phyloP scores from a whole-genome alignment of 2,113 vertebrate genomes.

The Xyliphius kryptos region DNA sequence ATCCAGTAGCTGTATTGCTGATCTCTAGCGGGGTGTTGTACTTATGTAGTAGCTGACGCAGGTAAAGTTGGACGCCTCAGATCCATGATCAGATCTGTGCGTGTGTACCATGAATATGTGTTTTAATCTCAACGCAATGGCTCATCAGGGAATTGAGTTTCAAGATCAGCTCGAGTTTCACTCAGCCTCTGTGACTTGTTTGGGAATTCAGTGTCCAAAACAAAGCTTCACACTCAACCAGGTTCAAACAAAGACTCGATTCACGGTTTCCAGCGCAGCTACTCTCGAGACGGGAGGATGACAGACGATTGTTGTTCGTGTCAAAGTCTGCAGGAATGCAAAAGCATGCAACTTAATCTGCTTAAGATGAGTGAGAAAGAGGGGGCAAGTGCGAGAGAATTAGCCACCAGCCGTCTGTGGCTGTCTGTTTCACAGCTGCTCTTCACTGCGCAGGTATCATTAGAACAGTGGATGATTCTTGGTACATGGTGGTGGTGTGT shows the following conservation, averaged over 20 bases:
- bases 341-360: constrained; percentile 46
- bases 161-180: constrained; percentile 1
- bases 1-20: no score
- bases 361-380: constrained; percentile 48
- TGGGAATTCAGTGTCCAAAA: constrained; percentile 3
- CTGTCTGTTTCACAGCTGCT: no score
- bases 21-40: no score
- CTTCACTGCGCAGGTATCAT: no score
- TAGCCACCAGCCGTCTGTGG: not conserved
- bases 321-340: constrained; percentile 54
- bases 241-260: not conserved
- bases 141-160: constrained; percentile 1
- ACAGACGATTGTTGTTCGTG: constrained; percentile 32
- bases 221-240: constrained; percentile 9
- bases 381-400: not conserved
- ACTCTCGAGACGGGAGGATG: constrained; percentile 19
- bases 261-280: not conserved
- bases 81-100: no score
- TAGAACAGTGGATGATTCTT: no score
- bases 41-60: no score
- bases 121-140: not conserved
- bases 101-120: no score
- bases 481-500: no score
- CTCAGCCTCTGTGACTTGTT: not conserved
- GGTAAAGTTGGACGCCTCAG: no score